phyloP scores from a whole-genome alignment of 1,140 invertebrate species.

The Eumaeus atala region DNA sequence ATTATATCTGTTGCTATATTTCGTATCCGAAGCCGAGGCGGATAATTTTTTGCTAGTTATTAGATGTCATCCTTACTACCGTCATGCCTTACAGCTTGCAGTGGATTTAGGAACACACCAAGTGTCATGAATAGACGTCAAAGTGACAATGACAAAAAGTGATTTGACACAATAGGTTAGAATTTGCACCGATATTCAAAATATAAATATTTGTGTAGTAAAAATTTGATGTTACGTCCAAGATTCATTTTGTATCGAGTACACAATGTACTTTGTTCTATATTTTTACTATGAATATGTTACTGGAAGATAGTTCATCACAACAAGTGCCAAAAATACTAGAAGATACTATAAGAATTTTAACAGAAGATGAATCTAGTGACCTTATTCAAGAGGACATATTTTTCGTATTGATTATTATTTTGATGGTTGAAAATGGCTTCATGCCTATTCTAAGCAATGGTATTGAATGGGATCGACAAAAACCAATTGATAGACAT shows the following conservation, averaged over 20 bases:
- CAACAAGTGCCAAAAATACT: conserved; percentile 38
- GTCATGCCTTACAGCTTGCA: no score
- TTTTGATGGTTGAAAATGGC: conserved; percentile 52
- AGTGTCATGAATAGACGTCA: background rate
- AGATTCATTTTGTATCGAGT: background rate
- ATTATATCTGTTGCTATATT: no score
- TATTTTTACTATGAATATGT: conserved; percentile 34
- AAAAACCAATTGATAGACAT: conserved; percentile 23
- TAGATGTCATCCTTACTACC: no score
- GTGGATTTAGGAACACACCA: no score
- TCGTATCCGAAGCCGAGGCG: no score
- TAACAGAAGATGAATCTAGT: conserved; percentile 27
- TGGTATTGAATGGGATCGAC: conserved; percentile 19
- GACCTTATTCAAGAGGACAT: conserved; percentile 47
- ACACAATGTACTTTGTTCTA: background rate
- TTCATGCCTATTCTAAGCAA: conserved; percentile 35
- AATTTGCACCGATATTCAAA: background rate
- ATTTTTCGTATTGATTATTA: conserved; percentile 42
- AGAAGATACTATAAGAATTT: conserved; percentile 33
- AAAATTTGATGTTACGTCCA: background rate
- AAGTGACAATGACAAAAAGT: conserved; percentile 2
- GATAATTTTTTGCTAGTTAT: no score
- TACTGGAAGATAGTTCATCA: conserved; percentile 45
- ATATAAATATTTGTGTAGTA: background rate
- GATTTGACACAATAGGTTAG: background rate